Evolutionary conservation across 1,140 invertebrate genomes (phyloP), one percentile per base, ranked within the genome.

Genomic region (Mesaphorura yosii): DNA sequence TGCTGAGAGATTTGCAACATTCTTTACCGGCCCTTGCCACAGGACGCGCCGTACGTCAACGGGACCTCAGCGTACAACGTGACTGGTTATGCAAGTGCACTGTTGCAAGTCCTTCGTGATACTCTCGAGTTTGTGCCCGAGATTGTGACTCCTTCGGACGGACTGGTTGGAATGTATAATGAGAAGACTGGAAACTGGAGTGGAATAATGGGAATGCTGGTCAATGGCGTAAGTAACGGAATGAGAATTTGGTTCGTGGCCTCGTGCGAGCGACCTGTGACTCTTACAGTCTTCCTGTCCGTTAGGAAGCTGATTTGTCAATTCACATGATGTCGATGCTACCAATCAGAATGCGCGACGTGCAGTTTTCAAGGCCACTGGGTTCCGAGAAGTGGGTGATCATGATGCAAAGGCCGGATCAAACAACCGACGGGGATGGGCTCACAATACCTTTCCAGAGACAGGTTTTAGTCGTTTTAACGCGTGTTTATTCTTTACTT

Each of bases 361-460:
- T 82, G 14, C 69, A 72, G 7, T 87, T 80, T 67, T 84, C 83
- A 0, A 68, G 68, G 10, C 70, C 76, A 5, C 63, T 89, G 41
- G 83, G 85, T 56, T 79, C 83, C 63, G 79, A 79, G 1, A 74
- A 80, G 57, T 81, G 84, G 75, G 78, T 81, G 2, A 81, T 86
- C 60, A 72, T 89, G 64, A 78, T 88, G 75, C 81, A 78, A 64
- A 70, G 86, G 51, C 87, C 87, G 0, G 72, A 74, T 42, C 82
- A 82, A 64, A 87, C 85, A 0, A 83, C 85, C 0, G 78, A 81
- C 15, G 84, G 86, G 0, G 84, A 84, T 1, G 86, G 86, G 26
- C 70, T 90, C 5, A 66, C 88, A 20, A 85, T 84, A 10, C 86
- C 86, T 0, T 89, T 89, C 62, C 78, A 80, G 38, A 71, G 68